Evolutionary conservation across 1,140 invertebrate genomes (phyloP), one percentile per base, ranked within the genome.

Genomic region (Hermatobates lingyangjiaoensis): DNA sequence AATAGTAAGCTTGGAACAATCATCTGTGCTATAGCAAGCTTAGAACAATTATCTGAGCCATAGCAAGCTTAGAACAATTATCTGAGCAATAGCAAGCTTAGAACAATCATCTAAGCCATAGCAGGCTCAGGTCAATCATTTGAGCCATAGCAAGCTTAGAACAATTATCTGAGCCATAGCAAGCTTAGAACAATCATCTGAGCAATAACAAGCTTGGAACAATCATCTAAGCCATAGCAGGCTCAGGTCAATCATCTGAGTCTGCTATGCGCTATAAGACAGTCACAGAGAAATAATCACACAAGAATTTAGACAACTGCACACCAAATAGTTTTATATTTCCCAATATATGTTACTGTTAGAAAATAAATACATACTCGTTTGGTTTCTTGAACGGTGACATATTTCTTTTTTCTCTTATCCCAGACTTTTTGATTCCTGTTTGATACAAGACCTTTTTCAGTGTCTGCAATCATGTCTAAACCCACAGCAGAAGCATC

Each of bases 391-490:
- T 79, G 74, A 7, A 76, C 67, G 15, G 74, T 71, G n/a, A 94
- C 75, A 77, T 89, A 92, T 66, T 87, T 91, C 72, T 93, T 94
- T 64, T 82, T 80, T 64, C 91, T 91, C 14, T 84, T 74, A 71
- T 94, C 89, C 90, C 88, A 92, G 62, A 75, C 79, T 59, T 80
- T 73, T 28, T 56, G 48, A 39, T 47, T 48, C 0, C 74, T 69
- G 0, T 68, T 69, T 47, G 74, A 74, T 30, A 72, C 66, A 28
- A 77, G 71, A 23, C 74, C 68, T 1, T 69, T 70, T 38, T 77
- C 71, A 56, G 83, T 80, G 65, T 93, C 89, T 23, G 77, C 85
- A 4, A 73, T 75, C 34, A 95, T 64, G 58, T 93, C 88, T 48
- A 95, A 68, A 53, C 83, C 74, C 3, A 77, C 79, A 24, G 73